Evolutionary conservation across 2,888 invertebrate genomes (phyloP), one percentile per base, ranked within the genome.

Genomic region (Danaus chrysippus): DNA sequence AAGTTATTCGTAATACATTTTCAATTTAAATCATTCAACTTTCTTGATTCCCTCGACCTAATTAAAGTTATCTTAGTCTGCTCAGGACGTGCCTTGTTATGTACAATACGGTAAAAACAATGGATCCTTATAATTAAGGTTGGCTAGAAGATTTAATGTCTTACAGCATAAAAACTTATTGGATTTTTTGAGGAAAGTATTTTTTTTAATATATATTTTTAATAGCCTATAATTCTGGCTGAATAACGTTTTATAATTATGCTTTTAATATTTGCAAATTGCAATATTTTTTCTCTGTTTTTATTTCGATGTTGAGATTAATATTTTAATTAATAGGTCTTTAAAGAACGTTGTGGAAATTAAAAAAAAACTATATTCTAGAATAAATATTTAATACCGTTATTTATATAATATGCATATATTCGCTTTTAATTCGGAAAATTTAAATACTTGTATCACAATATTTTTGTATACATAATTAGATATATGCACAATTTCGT

Each of bases 1-100:
- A 34, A 5, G 23, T 34, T 34, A 34, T 34, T 34, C 23, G 23
- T 34, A 34, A 34, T 34, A 34, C 13, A 49, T 34, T 49, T 46
- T 49, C 11, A 6, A 23, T 11, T 23, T 34, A 9, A 13, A 13
- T 13, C 13, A 49, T 49, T 49, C n/a, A 52, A 57, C 52, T 61
- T 42, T 41, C 53, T 64, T 58, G 57, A 60, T 64, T 62, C 54
- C 54, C 53, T 58, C 44, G 56, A 58, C 61, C 61, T 64, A 64
- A 64, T 64, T 64, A 64, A 66, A 63, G 53, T 62, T 62, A 60
- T 60, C 53, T 42, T 13, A 12, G 62, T 55, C 58, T 62, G 66
- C 44, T 46, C 53, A 10, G 58, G 62, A 62, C 62, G 62, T 58
- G 13, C 52, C 53, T 63, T 60, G 58, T 66, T 62, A 66, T 56